These are phyloP conservation scores for Phenacoccus solenopsis DNA, from an alignment of 1,140 invertebrate genomes.

Conservation along the genomic window DNA sequence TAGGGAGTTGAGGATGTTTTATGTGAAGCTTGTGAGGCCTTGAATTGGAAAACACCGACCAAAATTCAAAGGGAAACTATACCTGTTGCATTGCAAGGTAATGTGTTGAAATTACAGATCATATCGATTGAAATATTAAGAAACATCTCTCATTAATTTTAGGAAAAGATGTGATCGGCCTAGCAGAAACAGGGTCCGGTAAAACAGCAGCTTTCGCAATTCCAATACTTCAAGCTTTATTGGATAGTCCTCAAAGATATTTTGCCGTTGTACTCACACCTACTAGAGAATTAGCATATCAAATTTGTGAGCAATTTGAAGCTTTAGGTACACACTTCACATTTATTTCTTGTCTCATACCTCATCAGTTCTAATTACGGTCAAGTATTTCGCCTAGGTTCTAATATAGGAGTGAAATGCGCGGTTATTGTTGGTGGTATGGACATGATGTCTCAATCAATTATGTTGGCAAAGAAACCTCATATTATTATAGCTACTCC, in stretches of 20 bases:
- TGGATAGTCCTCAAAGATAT: constrained; percentile 83
- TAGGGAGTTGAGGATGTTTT: constrained; percentile 85
- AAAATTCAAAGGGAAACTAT: constrained; percentile 92
- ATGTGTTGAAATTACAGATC: background rate
- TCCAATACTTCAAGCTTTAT: constrained; percentile 81
- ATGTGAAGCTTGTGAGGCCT: constrained; percentile 76
- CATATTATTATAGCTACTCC: constrained; percentile 91
- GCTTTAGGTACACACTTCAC: constrained; percentile 51
- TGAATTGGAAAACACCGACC: constrained; percentile 89
- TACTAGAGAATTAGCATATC: constrained; percentile 91
- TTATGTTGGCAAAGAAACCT: constrained; percentile 85
- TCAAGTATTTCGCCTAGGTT: constrained; percentile 35
- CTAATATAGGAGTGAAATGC: constrained; percentile 82
- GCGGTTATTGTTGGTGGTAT: constrained; percentile 95
- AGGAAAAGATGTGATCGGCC: constrained; percentile 86
- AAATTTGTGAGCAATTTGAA: constrained; percentile 92
- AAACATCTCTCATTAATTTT: constrained; percentile 10
- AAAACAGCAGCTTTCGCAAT: constrained; percentile 96
- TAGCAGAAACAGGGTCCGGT: constrained; percentile 95
- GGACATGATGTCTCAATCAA: constrained; percentile 88
- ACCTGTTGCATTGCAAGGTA: constrained; percentile 74
- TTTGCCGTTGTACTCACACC: constrained; percentile 92
- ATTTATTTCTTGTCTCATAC: background rate
- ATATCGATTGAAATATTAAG: background rate
- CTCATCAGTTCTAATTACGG: background rate